A percentile compares a stretch with the other conserved stretches of the same genome.
These are phyloP conservation scores for Danionella dracula DNA, from an alignment of 2,797 vertebrate species.

Conservation along the genomic window DNA sequence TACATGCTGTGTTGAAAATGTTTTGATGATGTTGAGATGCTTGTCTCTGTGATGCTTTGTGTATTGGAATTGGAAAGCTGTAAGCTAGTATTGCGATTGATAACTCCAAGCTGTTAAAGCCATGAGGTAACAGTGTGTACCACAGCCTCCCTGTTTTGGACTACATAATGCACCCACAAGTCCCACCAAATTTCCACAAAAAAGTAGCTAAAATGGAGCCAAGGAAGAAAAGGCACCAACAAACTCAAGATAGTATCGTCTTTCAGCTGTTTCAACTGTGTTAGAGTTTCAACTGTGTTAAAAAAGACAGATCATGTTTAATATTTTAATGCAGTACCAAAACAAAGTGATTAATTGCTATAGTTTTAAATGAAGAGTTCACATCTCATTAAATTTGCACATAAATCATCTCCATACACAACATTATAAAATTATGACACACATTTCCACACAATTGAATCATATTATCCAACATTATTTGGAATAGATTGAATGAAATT, in stretches of 20 bases:
- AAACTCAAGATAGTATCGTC: slow-evolving; percentile 14
- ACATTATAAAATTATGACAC: too few species aligned
- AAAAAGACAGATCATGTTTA: slow-evolving; percentile 23
- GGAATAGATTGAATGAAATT: too few species aligned
- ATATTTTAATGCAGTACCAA: slow-evolving; percentile 13
- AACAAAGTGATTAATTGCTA: slow-evolving; percentile 25
- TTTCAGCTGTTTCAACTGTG: slow-evolving; percentile 15
- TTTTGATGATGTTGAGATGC: too few species aligned
- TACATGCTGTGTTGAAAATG: too few species aligned
- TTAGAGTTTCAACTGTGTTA: slow-evolving; percentile 8
- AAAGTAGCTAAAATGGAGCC: slow-evolving; percentile 13
- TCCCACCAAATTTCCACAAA: slow-evolving; percentile 28
- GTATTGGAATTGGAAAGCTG: too few species aligned
- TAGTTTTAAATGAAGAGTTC: too few species aligned
- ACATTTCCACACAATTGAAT: too few species aligned
- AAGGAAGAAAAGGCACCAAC: slow-evolving; percentile 1
- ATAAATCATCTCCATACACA: too few species aligned
- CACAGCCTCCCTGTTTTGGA: background rate
- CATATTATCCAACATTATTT: too few species aligned
- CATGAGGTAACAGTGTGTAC: slow-evolving; percentile 24
- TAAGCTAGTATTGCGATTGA: background rate
- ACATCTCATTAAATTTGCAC: too few species aligned
- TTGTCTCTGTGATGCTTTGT: too few species aligned
- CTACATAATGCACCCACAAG: slow-evolving; percentile 2
- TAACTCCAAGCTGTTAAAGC: slow-evolving; percentile 1